phyloP scores from a whole-genome alignment of 2,888 invertebrate species.

The Didymodactylos carnosus region DNA sequence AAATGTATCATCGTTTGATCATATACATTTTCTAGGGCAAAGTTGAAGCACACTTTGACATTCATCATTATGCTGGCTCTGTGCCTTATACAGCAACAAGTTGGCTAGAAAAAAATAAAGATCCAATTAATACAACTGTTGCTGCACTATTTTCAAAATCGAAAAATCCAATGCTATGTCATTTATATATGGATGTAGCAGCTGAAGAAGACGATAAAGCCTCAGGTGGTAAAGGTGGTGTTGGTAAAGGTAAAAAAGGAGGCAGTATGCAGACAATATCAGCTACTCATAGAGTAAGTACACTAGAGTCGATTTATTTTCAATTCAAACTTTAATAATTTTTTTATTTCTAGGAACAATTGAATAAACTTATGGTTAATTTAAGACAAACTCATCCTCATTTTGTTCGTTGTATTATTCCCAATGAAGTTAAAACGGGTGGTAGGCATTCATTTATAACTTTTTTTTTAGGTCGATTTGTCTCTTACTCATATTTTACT shows the following conservation, averaged over 20 bases:
- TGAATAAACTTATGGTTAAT: slow-evolving; percentile 93
- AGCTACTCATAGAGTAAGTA: slow-evolving; percentile 67
- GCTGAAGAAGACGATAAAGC: slow-evolving; percentile 37
- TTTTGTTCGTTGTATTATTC: slow-evolving; percentile 99
- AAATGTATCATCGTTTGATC: no score
- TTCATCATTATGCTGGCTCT: slow-evolving; percentile 95
- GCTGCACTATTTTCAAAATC: background rate
- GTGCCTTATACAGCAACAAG: slow-evolving; percentile 48
- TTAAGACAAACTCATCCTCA: slow-evolving; percentile 90
- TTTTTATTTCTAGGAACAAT: slow-evolving; percentile 17
- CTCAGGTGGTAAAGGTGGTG: slow-evolving; percentile 19
- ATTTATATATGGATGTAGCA: slow-evolving; percentile 2
- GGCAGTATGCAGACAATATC: slow-evolving; percentile 96
- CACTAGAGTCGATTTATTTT: no score
- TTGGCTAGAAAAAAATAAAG: slow-evolving; percentile 99
- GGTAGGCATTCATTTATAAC: no score
- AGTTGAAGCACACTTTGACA: slow-evolving; percentile 88
- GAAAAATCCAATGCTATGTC: background rate
- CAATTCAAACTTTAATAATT: no score
- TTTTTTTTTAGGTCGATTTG: no score
- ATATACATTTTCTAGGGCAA: no score
- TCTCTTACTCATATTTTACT: no score
- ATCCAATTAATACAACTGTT: slow-evolving; percentile 97
- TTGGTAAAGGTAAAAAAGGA: no score
- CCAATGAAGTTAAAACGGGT: slow-evolving; percentile 48